Base-by-base conservation (phyloP, 1,140 invertebrate genomes). In the Drosophila simulans region DNA sequence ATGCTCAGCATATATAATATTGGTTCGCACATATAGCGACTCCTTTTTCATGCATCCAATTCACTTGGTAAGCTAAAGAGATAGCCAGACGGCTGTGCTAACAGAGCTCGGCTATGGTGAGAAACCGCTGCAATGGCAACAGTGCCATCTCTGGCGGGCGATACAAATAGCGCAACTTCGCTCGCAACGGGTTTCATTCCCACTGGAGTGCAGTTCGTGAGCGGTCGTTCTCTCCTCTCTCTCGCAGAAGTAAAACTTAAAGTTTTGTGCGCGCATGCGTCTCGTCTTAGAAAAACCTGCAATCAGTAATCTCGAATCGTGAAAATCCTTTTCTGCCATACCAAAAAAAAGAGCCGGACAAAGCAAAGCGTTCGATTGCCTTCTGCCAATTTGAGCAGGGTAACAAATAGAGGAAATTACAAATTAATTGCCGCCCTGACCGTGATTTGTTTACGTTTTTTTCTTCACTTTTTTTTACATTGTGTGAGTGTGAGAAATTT, bases 401-500 rank as follows among this genome's bases (percentile, higher is more conserved):
- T 58, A 37, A 35, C 59, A 73, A 42, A 20, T 62, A 52, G 69
- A 59, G 65, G 0, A 54, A 52, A 34, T 27, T 72, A 46, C 39
- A 17, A 66, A 58, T 52, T 79, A 70, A 53, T 65, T 59, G 35
- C 59, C 75, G 62, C 69, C 48, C 45, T 60, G 69, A 54, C 52
- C 84, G 81, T 86, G 77, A 83, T 88, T 79, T 89, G 84, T 89
- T 88, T 89, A 83, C 53, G 80, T 89, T 77, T 78, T 66, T 78
- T 88, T 81, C 85, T 86, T 76, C 66, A 65, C 4, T 51, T 48
- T 69, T 76, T 86, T 89, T 88, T 89, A 65, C 88, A 76, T 59
- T 79, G 68, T 86, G 79, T 64, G 80, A 80, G 82, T 86, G 81
- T 65, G 70, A 77, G 59, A 74, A 72, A 65, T 59, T 34, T 48